Percentiles rank a stretch among this genome's conserved stretches.
phyloP scores from a whole-genome alignment of 2,797 vertebrate genomes.

The Australoheros facetus region DNA sequence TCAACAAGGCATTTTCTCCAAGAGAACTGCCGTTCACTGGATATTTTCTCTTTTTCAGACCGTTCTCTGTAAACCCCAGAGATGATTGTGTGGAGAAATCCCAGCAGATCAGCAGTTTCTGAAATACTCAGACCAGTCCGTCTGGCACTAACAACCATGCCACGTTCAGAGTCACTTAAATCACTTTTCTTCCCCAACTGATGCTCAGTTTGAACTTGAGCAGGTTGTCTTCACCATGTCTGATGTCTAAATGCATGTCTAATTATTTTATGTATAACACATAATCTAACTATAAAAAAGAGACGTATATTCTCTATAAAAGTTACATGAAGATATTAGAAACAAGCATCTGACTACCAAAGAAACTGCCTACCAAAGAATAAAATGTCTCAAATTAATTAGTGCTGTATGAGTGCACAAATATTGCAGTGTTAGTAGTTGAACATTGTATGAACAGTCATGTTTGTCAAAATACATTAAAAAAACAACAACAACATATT shows the following conservation, averaged over 20 bases:
- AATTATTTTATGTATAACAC: not conserved
- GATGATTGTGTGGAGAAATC: not conserved
- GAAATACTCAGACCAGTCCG: not conserved
- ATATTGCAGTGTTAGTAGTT: not conserved
- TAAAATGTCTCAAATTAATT: not conserved
- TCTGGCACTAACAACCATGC: too few relatives aligned
- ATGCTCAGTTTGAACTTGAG: not conserved
- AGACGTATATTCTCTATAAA: not conserved
- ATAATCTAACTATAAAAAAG: not conserved
- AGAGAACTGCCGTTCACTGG: not conserved
- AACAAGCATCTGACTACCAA: not conserved
- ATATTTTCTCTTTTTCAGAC: fast-evolving
- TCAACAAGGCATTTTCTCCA: fast-evolving
- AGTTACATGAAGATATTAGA: not conserved
- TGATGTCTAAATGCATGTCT: not conserved
- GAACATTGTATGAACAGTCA: not conserved
- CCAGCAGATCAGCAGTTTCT: not conserved
- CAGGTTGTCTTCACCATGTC: not conserved
- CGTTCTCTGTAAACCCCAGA: fast-evolving
- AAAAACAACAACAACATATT: not conserved
- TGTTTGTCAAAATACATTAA: not conserved
- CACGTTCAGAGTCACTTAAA: not conserved
- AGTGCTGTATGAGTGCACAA: not conserved
- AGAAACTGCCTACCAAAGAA: not conserved
- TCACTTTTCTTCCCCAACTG: not conserved